Percentiles rank a stretch among this genome's conserved stretches.
Conservation (phyloP, 2,113 vertebrate genomes). For the Euleptes europaea region DNA sequence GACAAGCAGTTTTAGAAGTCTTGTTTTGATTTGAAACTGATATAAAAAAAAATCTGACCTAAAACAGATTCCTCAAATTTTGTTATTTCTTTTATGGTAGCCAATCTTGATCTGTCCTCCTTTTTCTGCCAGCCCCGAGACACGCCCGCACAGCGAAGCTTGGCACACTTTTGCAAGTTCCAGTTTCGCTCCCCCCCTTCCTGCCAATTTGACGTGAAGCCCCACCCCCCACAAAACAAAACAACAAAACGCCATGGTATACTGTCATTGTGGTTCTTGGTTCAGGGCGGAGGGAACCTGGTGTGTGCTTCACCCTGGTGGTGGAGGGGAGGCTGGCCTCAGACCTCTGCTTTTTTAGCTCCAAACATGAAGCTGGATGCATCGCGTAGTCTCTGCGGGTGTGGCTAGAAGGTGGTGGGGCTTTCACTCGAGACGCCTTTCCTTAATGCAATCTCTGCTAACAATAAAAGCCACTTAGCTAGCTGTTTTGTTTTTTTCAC, state of each 20-base stretch:
- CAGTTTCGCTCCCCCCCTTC: background rate
- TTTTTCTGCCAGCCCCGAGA: conserved; percentile 40
- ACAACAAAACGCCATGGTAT: conserved; percentile 32
- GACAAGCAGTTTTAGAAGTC: conserved; percentile 67
- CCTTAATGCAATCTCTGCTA: conserved; percentile 5
- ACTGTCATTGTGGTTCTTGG: conserved; percentile 51
- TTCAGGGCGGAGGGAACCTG: conserved; percentile 46
- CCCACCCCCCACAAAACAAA: conserved; percentile 4
- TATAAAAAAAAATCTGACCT: conserved; percentile 23
- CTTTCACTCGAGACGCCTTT: conserved; percentile 8
- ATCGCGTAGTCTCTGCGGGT: background rate
- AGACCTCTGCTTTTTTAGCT: conserved; percentile 7
- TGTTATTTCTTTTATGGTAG: conserved; percentile 18
- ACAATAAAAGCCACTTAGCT: background rate
- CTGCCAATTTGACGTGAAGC: conserved; percentile 13
- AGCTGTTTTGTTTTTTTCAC: background rate
- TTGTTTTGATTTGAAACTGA: conserved; percentile 62
- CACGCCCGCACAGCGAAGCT: conserved; percentile 31
- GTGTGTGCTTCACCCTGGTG: conserved; percentile 8
- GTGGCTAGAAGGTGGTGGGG: background rate
- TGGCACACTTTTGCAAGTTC: conserved; percentile 54
- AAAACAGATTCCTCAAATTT: background rate
- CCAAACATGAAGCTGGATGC: background rate
- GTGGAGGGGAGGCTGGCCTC: conserved; percentile 24
- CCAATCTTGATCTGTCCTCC: conserved; percentile 30